Base-by-base conservation (phyloP, 2,797 vertebrate species). In the Mormyrus proboscirostris region DNA sequence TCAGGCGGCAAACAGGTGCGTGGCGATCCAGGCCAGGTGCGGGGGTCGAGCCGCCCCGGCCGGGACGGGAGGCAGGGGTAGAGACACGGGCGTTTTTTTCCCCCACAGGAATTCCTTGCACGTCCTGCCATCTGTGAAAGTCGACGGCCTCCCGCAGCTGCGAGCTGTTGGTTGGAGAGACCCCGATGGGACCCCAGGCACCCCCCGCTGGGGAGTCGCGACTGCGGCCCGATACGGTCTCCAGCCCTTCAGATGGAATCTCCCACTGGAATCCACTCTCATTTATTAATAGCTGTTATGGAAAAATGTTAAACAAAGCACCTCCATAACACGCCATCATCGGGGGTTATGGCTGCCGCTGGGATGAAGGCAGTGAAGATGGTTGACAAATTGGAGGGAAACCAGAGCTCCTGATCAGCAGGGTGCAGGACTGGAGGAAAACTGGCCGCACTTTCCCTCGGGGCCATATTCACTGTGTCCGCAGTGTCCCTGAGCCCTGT, bases 31-130 rank as follows among this genome's bases (percentile, higher is more conserved):
- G 44, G 57, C 87, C 87, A 88, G 87, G 57, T 88, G 59, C 50
- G 57, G 87, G 47, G 25, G 57, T 87, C 53, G 29, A 38, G 53
- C 29, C 1, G 84, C 7, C 33, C 41, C 3, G 5, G 16, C 5
- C 53, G 12, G 51, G 53, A 59, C 14, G 2, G 86, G 65, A 41
- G 69, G 33, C 14, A 0, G 33, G 14, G 6, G 29, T 62, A 87
- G 38, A 62, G 22, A 33, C 19, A 22, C 10, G 14, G 76, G 6
- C 41, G 41, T 79, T 44, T 76, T 8, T 59, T 29, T 1, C 19
- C 55, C 33, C 19, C 55, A 76, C 91, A 92, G 69, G 92, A 93
- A 93, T 94, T 89, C 88, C 16, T 89, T 41, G 90, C 76, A 92
- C 92, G 91, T 87, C 90, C 88, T 90, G 82, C 90, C 90, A 88